These are phyloP conservation scores for Aplysia californica DNA, from an alignment of 1,140 invertebrate species.

Conservation along the genomic window DNA sequence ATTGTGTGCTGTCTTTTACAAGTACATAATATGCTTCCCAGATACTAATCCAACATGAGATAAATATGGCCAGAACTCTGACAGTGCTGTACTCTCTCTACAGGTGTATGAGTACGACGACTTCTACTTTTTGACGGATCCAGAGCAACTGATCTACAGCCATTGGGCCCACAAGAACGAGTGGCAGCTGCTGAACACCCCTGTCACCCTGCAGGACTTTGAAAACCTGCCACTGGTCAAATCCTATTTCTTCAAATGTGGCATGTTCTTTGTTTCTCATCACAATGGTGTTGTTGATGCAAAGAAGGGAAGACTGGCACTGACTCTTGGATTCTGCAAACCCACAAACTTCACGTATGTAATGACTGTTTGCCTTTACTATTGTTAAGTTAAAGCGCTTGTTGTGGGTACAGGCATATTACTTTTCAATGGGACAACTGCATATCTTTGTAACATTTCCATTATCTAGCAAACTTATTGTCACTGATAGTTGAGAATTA, in stretches of 20 bases:
- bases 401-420: neutral
- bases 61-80: too few relatives aligned
- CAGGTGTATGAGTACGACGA: slow-evolving; percentile 69
- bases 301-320: slow-evolving; percentile 57
- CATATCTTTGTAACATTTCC: too few relatives aligned
- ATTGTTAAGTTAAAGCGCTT: too few relatives aligned
- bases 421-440: too few relatives aligned
- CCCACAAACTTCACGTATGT: slow-evolving; percentile 63
- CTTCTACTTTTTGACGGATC: slow-evolving; percentile 69
- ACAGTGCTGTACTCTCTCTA: neutral
- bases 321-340: slow-evolving; percentile 64
- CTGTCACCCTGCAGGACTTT: slow-evolving; percentile 58
- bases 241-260: slow-evolving; percentile 68
- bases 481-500: too few relatives aligned
- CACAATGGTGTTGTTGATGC: slow-evolving; percentile 63
- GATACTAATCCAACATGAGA: too few relatives aligned
- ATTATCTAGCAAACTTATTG: too few relatives aligned
- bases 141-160: slow-evolving; percentile 66
- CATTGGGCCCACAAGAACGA: slow-evolving; percentile 65
- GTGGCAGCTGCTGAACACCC: slow-evolving; percentile 63
- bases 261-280: slow-evolving; percentile 66
- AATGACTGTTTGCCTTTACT: neutral
- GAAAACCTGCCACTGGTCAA: slow-evolving; percentile 68
- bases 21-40: too few relatives aligned
- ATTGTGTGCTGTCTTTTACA: too few relatives aligned